phyloP scores from a whole-genome alignment of 1,140 invertebrate genomes.

The Drosophila nikananu region DNA sequence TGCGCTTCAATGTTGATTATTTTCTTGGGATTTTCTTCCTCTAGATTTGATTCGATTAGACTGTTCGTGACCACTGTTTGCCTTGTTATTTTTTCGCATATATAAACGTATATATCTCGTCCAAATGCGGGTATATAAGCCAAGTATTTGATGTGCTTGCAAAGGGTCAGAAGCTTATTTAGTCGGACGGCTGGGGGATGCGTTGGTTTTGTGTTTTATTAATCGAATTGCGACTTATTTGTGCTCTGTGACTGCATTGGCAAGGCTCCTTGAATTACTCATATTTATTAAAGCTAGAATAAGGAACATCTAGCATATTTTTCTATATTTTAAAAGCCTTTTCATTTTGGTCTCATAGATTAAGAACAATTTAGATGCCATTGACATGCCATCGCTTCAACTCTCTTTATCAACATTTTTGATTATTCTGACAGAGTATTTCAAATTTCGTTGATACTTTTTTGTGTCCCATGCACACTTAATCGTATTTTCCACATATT shows the following conservation, averaged over 20 bases:
- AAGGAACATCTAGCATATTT: not conserved
- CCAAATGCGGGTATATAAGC: not conserved
- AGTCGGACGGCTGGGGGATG: not conserved
- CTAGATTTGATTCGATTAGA: slow-evolving; percentile 46
- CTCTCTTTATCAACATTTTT: slow-evolving; percentile 23
- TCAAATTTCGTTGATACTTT: not conserved
- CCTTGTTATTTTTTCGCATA: not conserved
- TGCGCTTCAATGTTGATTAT: slow-evolving; percentile 24
- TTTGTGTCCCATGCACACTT: not conserved
- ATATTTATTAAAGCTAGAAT: not conserved
- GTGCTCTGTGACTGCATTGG: not conserved
- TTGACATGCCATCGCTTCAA: slow-evolving; percentile 6
- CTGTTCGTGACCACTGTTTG: slow-evolving; percentile 29
- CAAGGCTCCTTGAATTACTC: not conserved
- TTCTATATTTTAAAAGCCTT: not conserved
- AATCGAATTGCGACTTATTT: slow-evolving; percentile 21
- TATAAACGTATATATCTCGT: not conserved
- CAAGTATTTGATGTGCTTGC: slow-evolving; percentile 24
- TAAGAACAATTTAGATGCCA: slow-evolving; percentile 4
- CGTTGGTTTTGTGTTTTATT: slow-evolving; percentile 1
- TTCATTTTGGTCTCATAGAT: not conserved
- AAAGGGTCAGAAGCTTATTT: slow-evolving; percentile 24
- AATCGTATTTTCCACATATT: slow-evolving; percentile 16
- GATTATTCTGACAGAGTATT: slow-evolving; percentile 34
- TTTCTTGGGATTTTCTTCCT: slow-evolving; percentile 24